phyloP scores from a whole-genome alignment of 2,888 invertebrate species.

The Lepas anatifera region DNA sequence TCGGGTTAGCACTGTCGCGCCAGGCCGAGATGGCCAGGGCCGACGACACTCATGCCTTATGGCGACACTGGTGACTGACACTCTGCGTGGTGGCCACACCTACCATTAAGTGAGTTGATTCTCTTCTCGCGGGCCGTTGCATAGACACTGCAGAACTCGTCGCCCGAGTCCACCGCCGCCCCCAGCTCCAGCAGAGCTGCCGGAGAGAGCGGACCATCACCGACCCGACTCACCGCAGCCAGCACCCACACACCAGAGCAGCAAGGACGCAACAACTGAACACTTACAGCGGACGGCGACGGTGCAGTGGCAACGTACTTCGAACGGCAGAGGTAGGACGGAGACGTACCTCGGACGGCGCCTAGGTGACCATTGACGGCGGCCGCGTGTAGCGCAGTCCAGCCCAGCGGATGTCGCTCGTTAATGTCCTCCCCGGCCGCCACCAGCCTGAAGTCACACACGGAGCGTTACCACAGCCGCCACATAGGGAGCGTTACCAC shows the following conservation, averaged over 20 bases:
- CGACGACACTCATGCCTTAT: too few species aligned
- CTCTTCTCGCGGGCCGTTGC: constrained; percentile 53
- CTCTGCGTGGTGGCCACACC: constrained; percentile 23
- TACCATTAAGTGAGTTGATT: constrained; percentile 54
- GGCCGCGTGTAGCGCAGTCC: constrained; percentile 76
- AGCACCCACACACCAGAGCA: too few species aligned
- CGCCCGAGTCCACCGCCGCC: not conserved
- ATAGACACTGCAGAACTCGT: constrained; percentile 7
- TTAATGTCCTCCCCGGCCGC: constrained; percentile 48
- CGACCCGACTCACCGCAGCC: not conserved
- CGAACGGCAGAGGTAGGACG: constrained; percentile 41
- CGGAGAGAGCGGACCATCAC: not conserved
- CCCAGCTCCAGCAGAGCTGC: not conserved
- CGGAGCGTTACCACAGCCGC: too few species aligned
- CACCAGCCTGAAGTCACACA: constrained; percentile 33
- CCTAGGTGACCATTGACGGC: constrained; percentile 58
- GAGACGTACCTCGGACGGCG: constrained; percentile 55
- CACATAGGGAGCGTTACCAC: too few species aligned
- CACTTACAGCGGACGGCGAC: too few species aligned
- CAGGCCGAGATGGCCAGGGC: too few species aligned
- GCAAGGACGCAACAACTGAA: too few species aligned
- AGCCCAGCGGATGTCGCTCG: constrained; percentile 60
- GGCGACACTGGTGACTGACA: too few species aligned
- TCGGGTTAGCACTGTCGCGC: too few species aligned
- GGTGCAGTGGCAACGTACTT: too few species aligned